Evolutionary conservation across 1,140 invertebrate genomes (phyloP).

Genomic region (Phenacoccus solenopsis): DNA sequence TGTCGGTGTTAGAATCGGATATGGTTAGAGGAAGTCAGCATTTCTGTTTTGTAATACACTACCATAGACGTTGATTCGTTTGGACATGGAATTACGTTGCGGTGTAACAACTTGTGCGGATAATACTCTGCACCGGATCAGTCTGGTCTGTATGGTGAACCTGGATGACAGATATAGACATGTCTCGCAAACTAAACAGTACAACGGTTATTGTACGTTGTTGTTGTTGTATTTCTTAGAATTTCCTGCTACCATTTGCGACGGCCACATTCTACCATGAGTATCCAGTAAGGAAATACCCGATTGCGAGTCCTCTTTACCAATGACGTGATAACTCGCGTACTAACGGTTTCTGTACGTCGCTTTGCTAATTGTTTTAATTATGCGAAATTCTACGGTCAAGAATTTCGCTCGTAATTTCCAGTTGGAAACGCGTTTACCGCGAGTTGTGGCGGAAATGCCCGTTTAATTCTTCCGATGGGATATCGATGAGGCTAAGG

Average conservation of each 20-base stretch:
- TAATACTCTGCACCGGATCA: neutral
- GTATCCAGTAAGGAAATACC: neutral
- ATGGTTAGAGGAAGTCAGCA: too few relatives aligned
- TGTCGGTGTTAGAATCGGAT: too few relatives aligned
- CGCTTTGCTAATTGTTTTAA: conserved; percentile 14
- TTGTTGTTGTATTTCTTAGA: neutral
- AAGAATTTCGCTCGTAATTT: neutral
- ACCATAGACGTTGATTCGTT: neutral
- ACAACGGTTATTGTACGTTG: conserved; percentile 6
- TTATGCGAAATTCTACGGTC: conserved; percentile 6
- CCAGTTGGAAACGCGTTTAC: too few relatives aligned
- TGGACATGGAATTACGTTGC: neutral
- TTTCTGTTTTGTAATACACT: neutral
- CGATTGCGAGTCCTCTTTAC: conserved; percentile 5
- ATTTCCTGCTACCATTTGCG: neutral
- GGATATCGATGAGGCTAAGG: too few relatives aligned
- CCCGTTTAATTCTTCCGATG: too few relatives aligned
- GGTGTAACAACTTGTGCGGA: neutral
- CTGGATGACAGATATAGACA: conserved; percentile 7
- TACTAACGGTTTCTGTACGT: neutral
- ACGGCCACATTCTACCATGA: neutral
- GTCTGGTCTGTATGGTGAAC: neutral
- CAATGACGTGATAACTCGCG: neutral
- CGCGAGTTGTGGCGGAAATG: too few relatives aligned
- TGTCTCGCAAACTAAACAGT: conserved; percentile 10